A percentile compares a stretch with the other conserved stretches of the same genome.
Evolutionary conservation across 2,113 vertebrate species (phyloP).

Genomic region (Anolis sagrei): DNA sequence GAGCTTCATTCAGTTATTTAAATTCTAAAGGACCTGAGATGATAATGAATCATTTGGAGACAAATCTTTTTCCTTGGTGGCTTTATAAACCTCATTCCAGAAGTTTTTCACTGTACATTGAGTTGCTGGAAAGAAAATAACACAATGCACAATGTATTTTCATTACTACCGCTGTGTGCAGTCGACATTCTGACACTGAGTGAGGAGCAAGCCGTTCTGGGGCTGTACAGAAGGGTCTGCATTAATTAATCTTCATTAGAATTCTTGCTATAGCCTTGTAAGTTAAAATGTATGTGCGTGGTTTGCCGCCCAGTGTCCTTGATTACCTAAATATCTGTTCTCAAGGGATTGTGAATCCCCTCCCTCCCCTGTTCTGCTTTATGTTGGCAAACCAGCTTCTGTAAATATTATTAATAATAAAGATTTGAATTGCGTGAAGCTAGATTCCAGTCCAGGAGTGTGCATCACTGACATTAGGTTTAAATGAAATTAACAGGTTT

Average conservation of each 20-base stretch:
- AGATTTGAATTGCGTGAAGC: neutral
- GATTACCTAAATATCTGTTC: slow-evolving; percentile 67
- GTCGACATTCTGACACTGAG: slow-evolving; percentile 61
- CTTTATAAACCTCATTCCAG: slow-evolving; percentile 49
- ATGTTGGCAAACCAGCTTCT: slow-evolving; percentile 56
- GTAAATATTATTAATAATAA: slow-evolving; percentile 15
- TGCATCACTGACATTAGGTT: neutral
- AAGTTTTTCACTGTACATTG: slow-evolving; percentile 49
- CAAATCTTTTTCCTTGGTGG: slow-evolving; percentile 45
- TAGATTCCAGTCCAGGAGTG: slow-evolving; percentile 1
- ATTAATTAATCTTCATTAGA: slow-evolving; percentile 81
- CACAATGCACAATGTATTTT: slow-evolving; percentile 60
- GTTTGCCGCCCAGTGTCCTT: slow-evolving; percentile 68
- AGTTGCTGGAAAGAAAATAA: slow-evolving; percentile 56
- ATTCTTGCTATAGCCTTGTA: slow-evolving; percentile 66
- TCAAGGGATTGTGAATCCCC: slow-evolving; percentile 53
- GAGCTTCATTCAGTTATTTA: slow-evolving; percentile 17
- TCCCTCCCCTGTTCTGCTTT: slow-evolving; percentile 52
- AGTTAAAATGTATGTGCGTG: slow-evolving; percentile 75
- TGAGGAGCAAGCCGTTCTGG: slow-evolving; percentile 64
- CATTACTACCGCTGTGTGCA: slow-evolving; percentile 54
- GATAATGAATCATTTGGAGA: slow-evolving; percentile 44
- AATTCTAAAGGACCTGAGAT: slow-evolving; percentile 28
- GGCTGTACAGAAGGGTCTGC: slow-evolving; percentile 67
- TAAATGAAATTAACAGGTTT: neutral